These are phyloP conservation scores for Drosophila tripunctata DNA, from an alignment of 2,888 invertebrate species.

Conservation along the genomic window DNA sequence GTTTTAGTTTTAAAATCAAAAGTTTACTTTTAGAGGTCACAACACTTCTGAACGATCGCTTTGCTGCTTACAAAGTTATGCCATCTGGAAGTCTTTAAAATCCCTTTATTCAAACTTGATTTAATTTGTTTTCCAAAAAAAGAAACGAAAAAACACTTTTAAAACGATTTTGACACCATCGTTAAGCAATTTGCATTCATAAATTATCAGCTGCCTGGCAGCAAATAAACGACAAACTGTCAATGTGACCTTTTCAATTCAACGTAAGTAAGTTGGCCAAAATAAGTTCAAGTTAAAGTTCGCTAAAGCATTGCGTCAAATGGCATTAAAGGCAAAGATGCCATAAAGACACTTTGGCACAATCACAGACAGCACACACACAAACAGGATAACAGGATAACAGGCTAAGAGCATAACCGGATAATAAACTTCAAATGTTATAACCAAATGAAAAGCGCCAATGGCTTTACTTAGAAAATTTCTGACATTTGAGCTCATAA, in stretches of 20 bases:
- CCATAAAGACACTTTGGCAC: conserved; percentile 27
- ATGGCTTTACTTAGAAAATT: conserved; percentile 24
- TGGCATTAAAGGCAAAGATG: conserved; percentile 21
- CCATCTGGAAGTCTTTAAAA: not conserved
- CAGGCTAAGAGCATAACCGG: conserved; percentile 36
- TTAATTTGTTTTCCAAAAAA: not conserved
- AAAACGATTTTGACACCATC: not conserved
- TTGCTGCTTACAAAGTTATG: not conserved
- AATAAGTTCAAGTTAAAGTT: conserved; percentile 10
- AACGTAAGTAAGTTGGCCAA: conserved; percentile 1
- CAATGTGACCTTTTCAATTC: conserved; percentile 13
- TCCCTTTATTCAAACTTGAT: no score
- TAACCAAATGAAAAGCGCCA: conserved; percentile 46
- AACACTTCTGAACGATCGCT: no score
- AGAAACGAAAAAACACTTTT: not conserved
- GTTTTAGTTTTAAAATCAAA: no score
- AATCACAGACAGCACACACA: conserved; percentile 41
- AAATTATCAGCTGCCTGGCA: not conserved
- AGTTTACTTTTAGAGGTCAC: no score
- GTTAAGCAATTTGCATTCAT: not conserved
- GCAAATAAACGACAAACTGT: not conserved
- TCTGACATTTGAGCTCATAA: conserved; percentile 21
- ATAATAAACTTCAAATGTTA: conserved; percentile 59
- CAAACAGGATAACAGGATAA: conserved; percentile 41
- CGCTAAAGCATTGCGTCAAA: conserved; percentile 8